Conservation (phyloP, 2,888 invertebrate species). For the Chrysolina haemoptera region DNA sequence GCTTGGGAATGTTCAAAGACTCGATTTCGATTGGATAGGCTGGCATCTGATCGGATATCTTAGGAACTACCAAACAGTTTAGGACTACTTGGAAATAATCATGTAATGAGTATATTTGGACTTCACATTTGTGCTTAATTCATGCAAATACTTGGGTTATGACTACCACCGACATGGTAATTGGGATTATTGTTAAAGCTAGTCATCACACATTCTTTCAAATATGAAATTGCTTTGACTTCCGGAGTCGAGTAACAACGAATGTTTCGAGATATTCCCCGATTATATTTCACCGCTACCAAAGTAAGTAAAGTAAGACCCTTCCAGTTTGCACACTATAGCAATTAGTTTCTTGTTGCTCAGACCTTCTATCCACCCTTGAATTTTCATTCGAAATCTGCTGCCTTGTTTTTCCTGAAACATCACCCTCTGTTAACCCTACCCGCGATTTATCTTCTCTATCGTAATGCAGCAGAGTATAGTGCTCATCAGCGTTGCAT, state of each 20-base stretch:
- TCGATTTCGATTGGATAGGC: no score
- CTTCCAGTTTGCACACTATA: neutral
- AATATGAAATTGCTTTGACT: conserved; percentile 10
- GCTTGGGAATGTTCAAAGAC: no score
- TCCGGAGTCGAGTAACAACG: neutral
- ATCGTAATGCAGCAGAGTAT: conserved; percentile 21
- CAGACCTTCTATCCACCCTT: neutral
- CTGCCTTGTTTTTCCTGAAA: neutral
- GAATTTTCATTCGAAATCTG: neutral
- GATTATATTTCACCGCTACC: neutral
- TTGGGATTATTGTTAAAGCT: no score
- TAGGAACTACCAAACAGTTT: no score
- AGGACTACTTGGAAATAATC: no score
- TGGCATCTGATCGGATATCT: no score
- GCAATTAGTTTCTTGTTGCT: neutral
- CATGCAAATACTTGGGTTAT: no score
- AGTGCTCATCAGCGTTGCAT: conserved; percentile 13
- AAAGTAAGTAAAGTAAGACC: conserved; percentile 1
- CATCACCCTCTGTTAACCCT: neutral
- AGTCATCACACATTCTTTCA: neutral
- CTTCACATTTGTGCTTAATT: no score
- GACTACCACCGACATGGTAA: no score
- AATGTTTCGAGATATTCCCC: neutral
- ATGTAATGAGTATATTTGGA: no score
- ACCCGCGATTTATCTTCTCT: neutral